Conservation (phyloP, 2,113 vertebrate genomes). For the Heptranchias perlo region DNA sequence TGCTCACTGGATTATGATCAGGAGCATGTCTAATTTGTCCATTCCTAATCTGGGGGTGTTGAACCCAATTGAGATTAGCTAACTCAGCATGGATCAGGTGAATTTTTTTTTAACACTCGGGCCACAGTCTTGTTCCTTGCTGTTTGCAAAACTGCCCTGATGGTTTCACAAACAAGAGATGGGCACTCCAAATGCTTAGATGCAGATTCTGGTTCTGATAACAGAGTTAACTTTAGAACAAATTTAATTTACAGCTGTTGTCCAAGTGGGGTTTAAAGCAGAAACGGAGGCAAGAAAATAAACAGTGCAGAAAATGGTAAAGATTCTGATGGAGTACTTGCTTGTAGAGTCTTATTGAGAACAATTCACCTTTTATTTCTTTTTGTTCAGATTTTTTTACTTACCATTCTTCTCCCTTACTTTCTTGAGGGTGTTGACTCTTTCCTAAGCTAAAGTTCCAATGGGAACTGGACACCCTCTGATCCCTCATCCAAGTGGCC, state of each 20-base stretch:
- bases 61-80: too few species aligned
- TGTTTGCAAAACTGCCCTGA: not conserved
- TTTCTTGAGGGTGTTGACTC: not conserved
- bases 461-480: not conserved
- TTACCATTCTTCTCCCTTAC: not conserved
- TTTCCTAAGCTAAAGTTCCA: not conserved
- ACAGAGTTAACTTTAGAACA: not conserved
- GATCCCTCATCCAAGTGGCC: not conserved
- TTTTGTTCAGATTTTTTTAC: not conserved
- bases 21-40: too few species aligned
- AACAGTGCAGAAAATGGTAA: not conserved
- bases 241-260: not conserved
- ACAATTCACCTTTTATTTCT: not conserved
- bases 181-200: not conserved
- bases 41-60: too few species aligned
- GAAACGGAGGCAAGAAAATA: not conserved
- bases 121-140: not conserved
- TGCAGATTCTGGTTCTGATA: not conserved
- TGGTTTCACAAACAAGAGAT: not conserved
- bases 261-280: not conserved
- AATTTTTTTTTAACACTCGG: not conserved
- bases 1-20: too few species aligned
- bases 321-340: not conserved
- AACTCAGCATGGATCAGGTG: not conserved
- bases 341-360: not conserved